Conservation (phyloP, 2,113 vertebrate genomes). For the Brachyhypopomus occidentalis region DNA sequence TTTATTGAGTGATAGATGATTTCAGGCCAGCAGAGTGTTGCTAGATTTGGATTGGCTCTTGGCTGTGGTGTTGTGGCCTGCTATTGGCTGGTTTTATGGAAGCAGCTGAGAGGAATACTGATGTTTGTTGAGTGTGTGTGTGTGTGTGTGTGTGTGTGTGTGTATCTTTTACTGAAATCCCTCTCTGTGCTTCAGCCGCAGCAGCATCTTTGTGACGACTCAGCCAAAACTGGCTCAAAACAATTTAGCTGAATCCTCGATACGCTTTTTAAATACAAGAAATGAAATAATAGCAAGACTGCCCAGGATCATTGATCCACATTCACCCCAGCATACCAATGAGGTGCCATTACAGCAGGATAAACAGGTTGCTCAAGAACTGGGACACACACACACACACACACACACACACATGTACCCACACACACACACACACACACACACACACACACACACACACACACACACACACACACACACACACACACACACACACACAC, state of each 20-base stretch:
- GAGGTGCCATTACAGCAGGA: constrained; percentile 61
- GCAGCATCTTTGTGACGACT: constrained; percentile 53
- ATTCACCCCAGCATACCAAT: constrained; percentile 70
- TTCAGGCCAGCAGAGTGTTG: not conserved
- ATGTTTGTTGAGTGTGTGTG: constrained; percentile 12
- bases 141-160: not conserved
- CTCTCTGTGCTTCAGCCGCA: constrained; percentile 22
- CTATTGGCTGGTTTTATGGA: constrained; percentile 27
- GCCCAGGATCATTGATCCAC: constrained; percentile 65
- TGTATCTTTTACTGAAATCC: not conserved
- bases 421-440: constrained; percentile 17
- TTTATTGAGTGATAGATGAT: not conserved
- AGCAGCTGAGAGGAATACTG: constrained; percentile 21
- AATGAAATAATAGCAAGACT: constrained; percentile 64
- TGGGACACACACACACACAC: constrained; percentile 9
- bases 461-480: constrained; percentile 21
- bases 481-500: constrained; percentile 29
- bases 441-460: constrained; percentile 22
- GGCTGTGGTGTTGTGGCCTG: constrained; percentile 8
- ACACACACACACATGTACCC: constrained; percentile 24
- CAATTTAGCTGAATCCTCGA: constrained; percentile 61
- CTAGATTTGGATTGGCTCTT: constrained; percentile 16
- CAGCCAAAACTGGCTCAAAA: constrained; percentile 59
- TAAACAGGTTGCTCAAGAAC: constrained; percentile 58
- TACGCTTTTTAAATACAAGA: constrained; percentile 61